Evolutionary conservation across 2,113 vertebrate genomes (phyloP).

Genomic region (Eonycteris spelaea): DNA sequence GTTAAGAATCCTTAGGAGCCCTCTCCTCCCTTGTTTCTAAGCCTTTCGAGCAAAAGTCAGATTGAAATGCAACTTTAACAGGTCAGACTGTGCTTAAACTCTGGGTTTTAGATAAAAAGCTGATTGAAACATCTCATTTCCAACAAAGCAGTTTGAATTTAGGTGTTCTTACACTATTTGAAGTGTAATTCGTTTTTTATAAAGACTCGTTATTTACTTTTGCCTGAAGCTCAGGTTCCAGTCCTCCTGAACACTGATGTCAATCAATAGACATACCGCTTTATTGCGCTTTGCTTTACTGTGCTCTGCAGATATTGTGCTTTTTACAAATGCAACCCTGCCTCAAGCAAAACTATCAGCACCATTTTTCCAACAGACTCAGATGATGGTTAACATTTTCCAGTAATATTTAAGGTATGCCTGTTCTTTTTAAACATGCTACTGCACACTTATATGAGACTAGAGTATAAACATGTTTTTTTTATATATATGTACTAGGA

Average conservation of each 20-base stretch:
- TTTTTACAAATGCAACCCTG: too few relatives aligned
- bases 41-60: not conserved
- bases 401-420: not conserved
- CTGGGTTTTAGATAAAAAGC: not conserved
- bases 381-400: not conserved
- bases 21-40: not conserved
- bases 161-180: not conserved
- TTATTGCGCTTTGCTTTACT: too few relatives aligned
- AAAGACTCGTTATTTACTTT: not conserved
- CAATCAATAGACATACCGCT: not conserved
- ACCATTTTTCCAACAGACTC: not conserved
- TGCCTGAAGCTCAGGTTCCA: not conserved
- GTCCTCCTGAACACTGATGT: not conserved
- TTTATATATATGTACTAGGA: not conserved
- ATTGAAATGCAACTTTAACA: not conserved
- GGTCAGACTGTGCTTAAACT: not conserved
- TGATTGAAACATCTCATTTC: not conserved
- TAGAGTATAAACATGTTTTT: not conserved
- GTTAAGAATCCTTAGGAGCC: not conserved
- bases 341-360: not conserved
- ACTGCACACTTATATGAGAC: not conserved
- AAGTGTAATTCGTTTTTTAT: not conserved
- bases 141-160: not conserved
- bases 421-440: not conserved
- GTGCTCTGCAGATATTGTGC: too few relatives aligned